Base-by-base conservation (phyloP, 2,113 vertebrate species). In the Aythya baeri region DNA sequence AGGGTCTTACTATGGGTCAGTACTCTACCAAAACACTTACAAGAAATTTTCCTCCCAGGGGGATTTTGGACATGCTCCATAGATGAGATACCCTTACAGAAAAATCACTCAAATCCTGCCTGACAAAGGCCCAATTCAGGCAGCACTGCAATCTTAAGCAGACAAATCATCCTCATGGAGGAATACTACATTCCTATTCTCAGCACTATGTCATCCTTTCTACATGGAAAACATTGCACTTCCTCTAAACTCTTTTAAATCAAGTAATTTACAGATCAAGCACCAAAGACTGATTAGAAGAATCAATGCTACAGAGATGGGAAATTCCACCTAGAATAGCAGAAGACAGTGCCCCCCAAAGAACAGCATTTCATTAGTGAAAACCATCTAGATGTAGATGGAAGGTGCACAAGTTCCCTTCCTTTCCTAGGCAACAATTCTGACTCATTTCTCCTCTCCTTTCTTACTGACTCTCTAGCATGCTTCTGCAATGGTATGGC, bases 41-140 rank as follows among this genome's bases (percentile, higher is more conserved):
- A 93, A 96, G 97, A 97, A 88, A 94, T 93, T 92, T 94, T 91
- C 95, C 92, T 92, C 97, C 96, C 96, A 11, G 54, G 78, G 88
- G 98, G 93, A 95, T 96, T 91, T 83, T 95, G 91, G 92, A 93
- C 93, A 97, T 94, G 89, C 96, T 96, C 81, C 97, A 98, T 96
- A 98, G 98, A 98, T 98, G 97, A 93, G 96, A 95, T 67, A 74
- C 91, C 96, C 97, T 98, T 97, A 97, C 98, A 98, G 97, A 98
- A 97, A 97, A 98, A 96, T 97, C 95, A 96, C 95, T 97, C 93
- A 95, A 93, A 59, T 5, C 23, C 67, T 67, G 80, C 58, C 58
- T 44, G 78, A 95, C 95, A 96, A 96, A 96, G 83, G 34, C 65
- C 61, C 15, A 68, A 85, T 86, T 94, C 94, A 96, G 68, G 52